These are phyloP conservation scores for Sprattus sprattus DNA, from an alignment of 2,113 vertebrate genomes.

Conservation along the genomic window DNA sequence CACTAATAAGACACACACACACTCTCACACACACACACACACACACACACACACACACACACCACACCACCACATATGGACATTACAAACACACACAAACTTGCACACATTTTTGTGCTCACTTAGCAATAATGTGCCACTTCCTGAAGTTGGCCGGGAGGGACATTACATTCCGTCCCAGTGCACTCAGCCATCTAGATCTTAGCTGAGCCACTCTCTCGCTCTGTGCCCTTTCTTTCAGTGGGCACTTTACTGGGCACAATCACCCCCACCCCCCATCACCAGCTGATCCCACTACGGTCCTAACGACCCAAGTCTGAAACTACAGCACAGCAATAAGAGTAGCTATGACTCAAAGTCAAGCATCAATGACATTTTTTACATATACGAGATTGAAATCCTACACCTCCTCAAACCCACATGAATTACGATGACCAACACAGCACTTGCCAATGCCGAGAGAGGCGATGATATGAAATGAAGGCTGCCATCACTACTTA, in stretches of 20 bases:
- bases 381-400: not conserved
- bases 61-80: slow-evolving; percentile 15
- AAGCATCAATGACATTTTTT: not conserved
- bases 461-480: not conserved
- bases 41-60: not conserved
- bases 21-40: slow-evolving; percentile 19
- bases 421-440: not conserved
- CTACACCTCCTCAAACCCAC: not conserved
- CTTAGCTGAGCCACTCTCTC: not conserved
- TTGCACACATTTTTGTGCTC: slow-evolving; percentile 43
- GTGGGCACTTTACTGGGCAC: too few relatives aligned
- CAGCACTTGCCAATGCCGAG: not conserved
- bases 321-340: too few relatives aligned
- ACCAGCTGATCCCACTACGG: too few relatives aligned
- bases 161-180: slow-evolving; percentile 60
- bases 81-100: slow-evolving; percentile 35
- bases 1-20: slow-evolving; percentile 26
- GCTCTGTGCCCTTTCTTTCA: not conserved
- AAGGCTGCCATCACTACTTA: not conserved
- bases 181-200: slow-evolving; percentile 37
- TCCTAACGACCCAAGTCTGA: too few relatives aligned
- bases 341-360: too few relatives aligned
- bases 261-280: too few relatives aligned
- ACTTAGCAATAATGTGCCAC: slow-evolving; percentile 50
- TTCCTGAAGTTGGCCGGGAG: slow-evolving; percentile 50